These are phyloP conservation scores for Protomyctophum bolini DNA, from an alignment of 2,113 vertebrate genomes.

Conservation along the genomic window DNA sequence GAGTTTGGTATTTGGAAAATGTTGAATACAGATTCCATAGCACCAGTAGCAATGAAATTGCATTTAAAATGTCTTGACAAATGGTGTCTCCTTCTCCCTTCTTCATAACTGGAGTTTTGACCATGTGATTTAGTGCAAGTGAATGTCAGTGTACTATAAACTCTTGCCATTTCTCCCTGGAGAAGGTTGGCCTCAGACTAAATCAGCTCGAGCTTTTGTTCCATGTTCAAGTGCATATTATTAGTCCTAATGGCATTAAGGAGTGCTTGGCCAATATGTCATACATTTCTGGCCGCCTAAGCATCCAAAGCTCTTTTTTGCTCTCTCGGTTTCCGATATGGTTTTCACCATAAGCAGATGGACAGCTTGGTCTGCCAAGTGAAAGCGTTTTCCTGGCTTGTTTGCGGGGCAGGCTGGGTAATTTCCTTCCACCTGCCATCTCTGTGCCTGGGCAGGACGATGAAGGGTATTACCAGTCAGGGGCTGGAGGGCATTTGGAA, in stretches of 20 bases:
- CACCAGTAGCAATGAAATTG: constrained; percentile 53
- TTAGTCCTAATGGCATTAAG: constrained; percentile 74
- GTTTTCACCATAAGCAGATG: constrained; percentile 76
- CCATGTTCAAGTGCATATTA: constrained; percentile 72
- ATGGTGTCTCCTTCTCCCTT: constrained; percentile 29
- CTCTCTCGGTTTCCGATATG: constrained; percentile 59
- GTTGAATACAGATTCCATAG: constrained; percentile 52
- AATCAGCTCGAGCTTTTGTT: constrained; percentile 62
- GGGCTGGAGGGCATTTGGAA: constrained; percentile 49
- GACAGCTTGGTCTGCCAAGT: constrained; percentile 73
- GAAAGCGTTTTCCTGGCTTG: constrained; percentile 75
- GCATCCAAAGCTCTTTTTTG: constrained; percentile 35
- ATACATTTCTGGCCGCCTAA: constrained; percentile 52
- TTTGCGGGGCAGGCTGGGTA: constrained; percentile 78
- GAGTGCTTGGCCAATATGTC: constrained; percentile 54
- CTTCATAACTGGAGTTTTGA: constrained; percentile 50
- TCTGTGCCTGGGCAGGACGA: constrained; percentile 65
- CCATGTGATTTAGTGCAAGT: constrained; percentile 59
- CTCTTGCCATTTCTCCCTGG: constrained; percentile 36
- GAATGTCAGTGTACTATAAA: constrained; percentile 62
- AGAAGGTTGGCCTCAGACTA: constrained; percentile 63
- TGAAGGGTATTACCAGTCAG: constrained; percentile 64
- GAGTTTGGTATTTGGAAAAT: constrained; percentile 47
- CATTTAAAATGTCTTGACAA: constrained; percentile 37
- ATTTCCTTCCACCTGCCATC: constrained; percentile 77